phyloP scores from a whole-genome alignment of 2,113 vertebrate genomes.

The Pituophis catenifer region DNA sequence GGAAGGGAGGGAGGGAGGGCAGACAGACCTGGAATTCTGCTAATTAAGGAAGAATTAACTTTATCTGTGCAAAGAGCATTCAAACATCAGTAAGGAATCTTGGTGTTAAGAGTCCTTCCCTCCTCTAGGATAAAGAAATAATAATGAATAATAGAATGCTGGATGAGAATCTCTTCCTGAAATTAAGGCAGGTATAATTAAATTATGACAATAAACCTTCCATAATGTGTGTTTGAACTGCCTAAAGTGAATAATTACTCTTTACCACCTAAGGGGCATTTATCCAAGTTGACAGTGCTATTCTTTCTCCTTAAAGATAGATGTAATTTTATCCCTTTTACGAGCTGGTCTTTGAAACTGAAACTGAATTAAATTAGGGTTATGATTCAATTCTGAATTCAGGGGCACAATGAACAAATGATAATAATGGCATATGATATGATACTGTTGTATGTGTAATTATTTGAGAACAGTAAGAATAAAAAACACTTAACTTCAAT shows the following conservation, averaged over 20 bases:
- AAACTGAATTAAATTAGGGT: not conserved
- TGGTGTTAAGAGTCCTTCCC: not conserved
- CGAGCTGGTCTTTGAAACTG: not conserved
- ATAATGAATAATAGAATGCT: not conserved
- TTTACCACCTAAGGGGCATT: not conserved
- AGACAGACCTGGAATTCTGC: not conserved
- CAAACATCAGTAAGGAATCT: not conserved
- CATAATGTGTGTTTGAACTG: not conserved
- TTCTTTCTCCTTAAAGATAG: not conserved
- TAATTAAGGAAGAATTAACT: not conserved
- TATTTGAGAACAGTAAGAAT: not conserved
- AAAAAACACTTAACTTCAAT: not conserved
- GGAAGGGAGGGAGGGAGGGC: not conserved
- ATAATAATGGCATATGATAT: not conserved
- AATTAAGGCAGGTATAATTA: not conserved
- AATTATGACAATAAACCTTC: not conserved
- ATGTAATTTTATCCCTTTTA: not conserved
- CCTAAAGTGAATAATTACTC: not conserved
- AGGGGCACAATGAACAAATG: not conserved
- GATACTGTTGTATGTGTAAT: not conserved
- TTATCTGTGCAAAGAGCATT: not conserved
- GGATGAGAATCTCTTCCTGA: not conserved
- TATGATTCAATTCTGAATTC: not conserved
- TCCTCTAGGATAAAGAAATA: not conserved
- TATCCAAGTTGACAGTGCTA: not conserved